phyloP scores from a whole-genome alignment of 2,113 vertebrate species.

The Philantomba maxwellii region DNA sequence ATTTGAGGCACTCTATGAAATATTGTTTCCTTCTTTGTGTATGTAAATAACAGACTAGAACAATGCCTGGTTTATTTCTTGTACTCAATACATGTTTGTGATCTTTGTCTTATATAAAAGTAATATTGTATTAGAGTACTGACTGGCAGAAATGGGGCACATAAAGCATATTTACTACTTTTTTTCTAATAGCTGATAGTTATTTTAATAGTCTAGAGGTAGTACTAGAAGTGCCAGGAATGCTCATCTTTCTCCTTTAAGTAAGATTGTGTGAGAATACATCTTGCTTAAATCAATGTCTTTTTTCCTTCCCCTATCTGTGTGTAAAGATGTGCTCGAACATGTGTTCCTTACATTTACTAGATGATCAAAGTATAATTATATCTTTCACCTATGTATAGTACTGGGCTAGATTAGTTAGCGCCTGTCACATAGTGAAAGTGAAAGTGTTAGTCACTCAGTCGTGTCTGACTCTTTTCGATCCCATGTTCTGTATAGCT shows the following conservation, averaged over 20 bases:
- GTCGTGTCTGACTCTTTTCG: not conserved
- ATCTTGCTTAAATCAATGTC: not conserved
- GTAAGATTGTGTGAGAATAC: not conserved
- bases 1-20: not conserved
- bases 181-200: not conserved
- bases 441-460: not conserved
- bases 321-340: not conserved
- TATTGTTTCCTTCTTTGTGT: not conserved
- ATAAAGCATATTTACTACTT: not conserved
- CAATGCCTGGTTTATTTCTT: not conserved
- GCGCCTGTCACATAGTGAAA: not conserved
- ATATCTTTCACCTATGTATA: not conserved
- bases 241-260: not conserved
- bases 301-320: not conserved
- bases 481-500: not conserved
- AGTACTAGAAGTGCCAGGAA: not conserved
- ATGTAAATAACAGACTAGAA: not conserved
- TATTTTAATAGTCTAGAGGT: not conserved
- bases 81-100: not conserved
- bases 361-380: not conserved
- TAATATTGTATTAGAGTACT: not conserved
- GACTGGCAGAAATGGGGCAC: not conserved
- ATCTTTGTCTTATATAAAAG: not conserved
- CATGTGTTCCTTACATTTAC: not conserved
- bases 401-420: not conserved